phyloP scores from a whole-genome alignment of 1,140 invertebrate species.

The Bathynomus jamesi region DNA sequence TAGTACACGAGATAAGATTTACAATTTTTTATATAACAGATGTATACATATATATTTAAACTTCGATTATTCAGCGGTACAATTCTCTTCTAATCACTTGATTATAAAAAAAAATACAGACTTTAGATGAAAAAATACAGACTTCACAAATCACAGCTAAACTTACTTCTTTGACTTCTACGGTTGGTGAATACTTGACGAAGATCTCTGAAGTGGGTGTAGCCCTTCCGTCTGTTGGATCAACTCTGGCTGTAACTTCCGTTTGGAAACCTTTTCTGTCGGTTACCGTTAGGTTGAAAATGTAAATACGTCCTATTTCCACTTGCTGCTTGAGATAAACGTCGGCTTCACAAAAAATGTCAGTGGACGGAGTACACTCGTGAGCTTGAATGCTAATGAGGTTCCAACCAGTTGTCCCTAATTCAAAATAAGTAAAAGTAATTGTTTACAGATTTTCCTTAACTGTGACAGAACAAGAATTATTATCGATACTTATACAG shows the following conservation, averaged over 20 bases:
- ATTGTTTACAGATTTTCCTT: too few relatives aligned
- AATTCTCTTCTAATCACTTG: too few relatives aligned
- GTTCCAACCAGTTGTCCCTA: conserved; percentile 10
- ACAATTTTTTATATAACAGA: too few relatives aligned
- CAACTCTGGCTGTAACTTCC: conserved; percentile 7
- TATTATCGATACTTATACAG: too few relatives aligned
- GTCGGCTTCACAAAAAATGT: conserved; percentile 18
- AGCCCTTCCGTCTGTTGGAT: conserved; percentile 4
- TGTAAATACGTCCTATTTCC: conserved; percentile 11
- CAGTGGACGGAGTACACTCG: conserved; percentile 10
- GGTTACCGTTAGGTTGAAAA: conserved; percentile 14
- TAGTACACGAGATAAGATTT: too few relatives aligned
- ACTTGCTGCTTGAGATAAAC: neutral
- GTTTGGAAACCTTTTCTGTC: conserved; percentile 8
- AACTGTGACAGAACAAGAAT: too few relatives aligned
- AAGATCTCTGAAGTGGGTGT: conserved; percentile 13
- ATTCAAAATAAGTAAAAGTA: too few relatives aligned
- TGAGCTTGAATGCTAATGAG: neutral
- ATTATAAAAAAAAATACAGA: too few relatives aligned
- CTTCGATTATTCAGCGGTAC: too few relatives aligned
- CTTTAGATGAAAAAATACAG: too few relatives aligned
- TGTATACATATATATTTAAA: too few relatives aligned
- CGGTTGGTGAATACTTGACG: conserved; percentile 4
- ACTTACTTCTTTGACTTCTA: conserved; percentile 9
- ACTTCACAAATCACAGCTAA: neutral